Base-by-base conservation (phyloP, 2,888 invertebrate species). In the Anarsia innoxiella region DNA sequence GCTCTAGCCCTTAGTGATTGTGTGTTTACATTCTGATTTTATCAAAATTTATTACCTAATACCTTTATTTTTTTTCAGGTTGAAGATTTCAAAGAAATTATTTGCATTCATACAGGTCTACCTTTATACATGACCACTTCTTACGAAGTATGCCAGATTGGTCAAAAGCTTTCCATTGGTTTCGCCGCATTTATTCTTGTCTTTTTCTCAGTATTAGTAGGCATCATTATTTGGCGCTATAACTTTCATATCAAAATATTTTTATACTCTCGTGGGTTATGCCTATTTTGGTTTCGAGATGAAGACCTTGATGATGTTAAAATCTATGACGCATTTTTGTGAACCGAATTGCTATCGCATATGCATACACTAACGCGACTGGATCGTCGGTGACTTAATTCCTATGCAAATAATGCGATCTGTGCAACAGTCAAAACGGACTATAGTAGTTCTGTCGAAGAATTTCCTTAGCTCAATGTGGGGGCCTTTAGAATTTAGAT, bases 371-470 rank as follows among this genome's bases (percentile, higher is more conserved):
- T 88, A 87, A 35, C 85, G 93, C 0, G 91, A 94, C 63, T 94
- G 91, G 90, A 61, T 29, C 88, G n/a, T 88, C 90, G 0, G 93
- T 0, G 91, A 94, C 62, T 94, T 91, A 87, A 63, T 94, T 95
- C 47, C 88, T 90, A 87, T 85, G 32, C 90, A 92, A 58, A 92
- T 95, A 27, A 86, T 88, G 0, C 82, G 88, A 23, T 92, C 93
- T 90, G 94, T 12, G 85, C 93, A 45, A 88, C 91, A 1, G 80
- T 94, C 31, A 68, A 93, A 65, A n/a, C 53, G 64, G 37, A 70
- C 71, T 9, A 36, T 73, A n/a, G 52, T 62, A 12, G 51, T 71
- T 3, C 50, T 68, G 33, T 66, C 67, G 37, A 37, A 40, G n/a
- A 42, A 45, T 45, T 71, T 60, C 49, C 42, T 65, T 40, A 42